Evolutionary conservation across 2,797 vertebrate genomes (phyloP), one percentile per base, ranked within the genome.

Genomic region (Hyperoplus immaculatus): DNA sequence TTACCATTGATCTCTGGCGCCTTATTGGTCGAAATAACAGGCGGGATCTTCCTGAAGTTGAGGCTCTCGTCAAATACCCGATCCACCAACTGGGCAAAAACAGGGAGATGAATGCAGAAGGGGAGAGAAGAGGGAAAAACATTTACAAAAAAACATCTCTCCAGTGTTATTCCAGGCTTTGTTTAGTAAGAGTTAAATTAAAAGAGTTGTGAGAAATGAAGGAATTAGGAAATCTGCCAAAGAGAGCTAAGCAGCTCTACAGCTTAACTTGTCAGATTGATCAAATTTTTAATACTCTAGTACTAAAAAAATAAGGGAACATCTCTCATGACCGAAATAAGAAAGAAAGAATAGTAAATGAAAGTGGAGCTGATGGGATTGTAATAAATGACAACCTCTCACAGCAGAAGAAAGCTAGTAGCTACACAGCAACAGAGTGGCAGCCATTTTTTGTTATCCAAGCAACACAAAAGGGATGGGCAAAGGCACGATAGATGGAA

Each of bases 21-120:
- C 93, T 97, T 97, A 82, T 87, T 94, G 91, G 96, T 94, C 38
- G 92, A 88, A 86, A 98, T 96, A 80, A 98, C 88, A 53, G 97
- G 98, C 60, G 98, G 98, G 83, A 98, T 98, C 94, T 99, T 99
- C 87, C 97, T 94, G 93, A 99, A 99, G 96, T 99, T 99, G 78
- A 99, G 96, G 89, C 98, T 99, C 94, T 99, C 98, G 83, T 99
- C 98, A 93, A 99, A 99, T 84, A 99, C 97, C 61, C 98, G 96
- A 90, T 99, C 98, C 88, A 99, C 98, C 94, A 99, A 92, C 98
- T 99, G 81, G 18, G 15, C 16, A 56, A 63, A 77, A 41, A 72
- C 2, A 18, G 10, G 1, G 2, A 59, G 39, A 73, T 29, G 29
- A 9, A 81, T 6, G 36, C 2, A 51, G 14, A 58, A 79, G 43